Conservation (phyloP, 2,888 invertebrate species). For the Rhabditoides inermis region DNA sequence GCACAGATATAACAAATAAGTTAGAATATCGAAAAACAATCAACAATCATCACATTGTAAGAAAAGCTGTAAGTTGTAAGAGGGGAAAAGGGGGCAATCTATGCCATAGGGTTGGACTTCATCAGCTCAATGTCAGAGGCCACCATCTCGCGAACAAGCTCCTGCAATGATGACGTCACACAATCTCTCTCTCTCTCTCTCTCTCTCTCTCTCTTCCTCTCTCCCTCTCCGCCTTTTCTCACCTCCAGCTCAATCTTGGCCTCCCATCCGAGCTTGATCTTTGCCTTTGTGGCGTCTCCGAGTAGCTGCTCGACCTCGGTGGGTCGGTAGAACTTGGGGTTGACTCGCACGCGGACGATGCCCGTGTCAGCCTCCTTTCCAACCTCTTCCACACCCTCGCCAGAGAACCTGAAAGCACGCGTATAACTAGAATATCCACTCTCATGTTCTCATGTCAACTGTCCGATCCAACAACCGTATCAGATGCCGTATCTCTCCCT, state of each 20-base stretch:
- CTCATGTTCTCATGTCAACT: background rate
- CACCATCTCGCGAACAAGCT: constrained; percentile 89
- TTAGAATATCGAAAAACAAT: too few species aligned
- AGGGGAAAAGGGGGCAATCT: constrained; percentile 4
- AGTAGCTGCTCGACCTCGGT: constrained; percentile 82
- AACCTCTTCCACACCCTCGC: constrained; percentile 73
- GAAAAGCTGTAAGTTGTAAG: too few species aligned
- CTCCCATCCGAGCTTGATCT: constrained; percentile 74
- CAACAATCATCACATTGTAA: too few species aligned
- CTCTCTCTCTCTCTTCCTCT: background rate
- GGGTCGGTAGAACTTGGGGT: constrained; percentile 85
- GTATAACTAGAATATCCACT: background rate
- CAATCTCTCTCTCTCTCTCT: background rate
- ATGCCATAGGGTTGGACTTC: constrained; percentile 81
- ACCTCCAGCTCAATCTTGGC: constrained; percentile 70
- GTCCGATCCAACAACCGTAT: background rate
- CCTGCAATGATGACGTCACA: constrained; percentile 50
- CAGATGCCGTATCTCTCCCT: too few species aligned
- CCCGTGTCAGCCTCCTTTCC: constrained; percentile 69
- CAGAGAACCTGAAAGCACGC: constrained; percentile 67
- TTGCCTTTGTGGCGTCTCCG: constrained; percentile 89
- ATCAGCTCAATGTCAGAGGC: constrained; percentile 79
- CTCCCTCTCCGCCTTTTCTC: constrained; percentile 16
- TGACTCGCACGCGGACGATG: constrained; percentile 73
- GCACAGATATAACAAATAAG: too few species aligned